These are phyloP conservation scores for Distichodus sexfasciatus DNA, from an alignment of 2,797 vertebrate genomes.

Conservation along the genomic window DNA sequence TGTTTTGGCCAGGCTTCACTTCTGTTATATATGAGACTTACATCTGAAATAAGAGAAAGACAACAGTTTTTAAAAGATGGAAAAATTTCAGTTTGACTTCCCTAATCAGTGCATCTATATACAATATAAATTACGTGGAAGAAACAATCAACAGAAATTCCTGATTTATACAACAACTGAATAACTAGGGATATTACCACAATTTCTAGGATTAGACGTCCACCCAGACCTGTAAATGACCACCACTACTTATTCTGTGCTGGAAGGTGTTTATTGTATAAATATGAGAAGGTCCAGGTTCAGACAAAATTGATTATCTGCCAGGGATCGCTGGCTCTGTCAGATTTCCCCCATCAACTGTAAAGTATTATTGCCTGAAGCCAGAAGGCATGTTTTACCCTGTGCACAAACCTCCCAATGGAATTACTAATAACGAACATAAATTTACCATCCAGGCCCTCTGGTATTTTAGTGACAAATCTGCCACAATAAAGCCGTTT, in stretches of 20 bases:
- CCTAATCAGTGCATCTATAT: slow-evolving; percentile 21
- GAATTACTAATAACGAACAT: not conserved
- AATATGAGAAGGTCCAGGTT: slow-evolving; percentile 49
- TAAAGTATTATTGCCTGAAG: slow-evolving; percentile 42
- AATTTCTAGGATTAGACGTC: too few relatives aligned
- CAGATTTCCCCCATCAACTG: slow-evolving; percentile 46
- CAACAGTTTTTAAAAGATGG: too few relatives aligned
- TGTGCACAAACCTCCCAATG: not conserved
- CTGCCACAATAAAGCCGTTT: not conserved
- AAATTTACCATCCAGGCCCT: not conserved
- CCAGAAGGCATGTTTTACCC: slow-evolving; percentile 10
- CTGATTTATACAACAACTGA: too few relatives aligned
- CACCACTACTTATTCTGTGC: slow-evolving; percentile 51
- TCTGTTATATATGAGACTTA: too few relatives aligned
- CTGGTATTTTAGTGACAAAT: too few relatives aligned
- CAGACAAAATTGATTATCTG: slow-evolving; percentile 59
- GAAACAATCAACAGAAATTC: too few relatives aligned
- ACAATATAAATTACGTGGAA: not conserved
- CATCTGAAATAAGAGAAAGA: too few relatives aligned
- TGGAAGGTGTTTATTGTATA: slow-evolving; percentile 48
- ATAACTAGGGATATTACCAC: slow-evolving; percentile 47
- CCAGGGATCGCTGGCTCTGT: slow-evolving; percentile 57
- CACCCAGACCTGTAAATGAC: slow-evolving; percentile 37
- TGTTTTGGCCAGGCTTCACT: slow-evolving; percentile 47
- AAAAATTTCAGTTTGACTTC: too few relatives aligned